Conservation (phyloP, 2,888 invertebrate genomes). For the Tyria jacobaeae region DNA sequence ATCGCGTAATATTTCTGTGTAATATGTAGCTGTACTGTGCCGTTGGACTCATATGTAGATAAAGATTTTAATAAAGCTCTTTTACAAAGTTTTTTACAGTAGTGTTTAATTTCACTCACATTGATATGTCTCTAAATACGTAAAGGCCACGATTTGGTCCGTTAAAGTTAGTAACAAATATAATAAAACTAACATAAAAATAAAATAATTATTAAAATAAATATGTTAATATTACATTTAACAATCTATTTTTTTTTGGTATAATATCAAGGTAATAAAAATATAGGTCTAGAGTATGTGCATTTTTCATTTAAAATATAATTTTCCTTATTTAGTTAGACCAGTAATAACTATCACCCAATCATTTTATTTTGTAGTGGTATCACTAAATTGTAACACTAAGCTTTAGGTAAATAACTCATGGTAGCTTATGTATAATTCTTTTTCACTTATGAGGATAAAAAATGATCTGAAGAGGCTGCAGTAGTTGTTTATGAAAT, state of each 20-base stretch:
- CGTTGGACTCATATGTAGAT: constrained; percentile 58
- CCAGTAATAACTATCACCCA: neutral
- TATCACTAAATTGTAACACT: too few species aligned
- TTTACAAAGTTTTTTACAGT: constrained; percentile 54
- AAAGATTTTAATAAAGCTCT: constrained; percentile 65
- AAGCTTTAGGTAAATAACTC: too few species aligned
- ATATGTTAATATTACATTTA: constrained; percentile 29
- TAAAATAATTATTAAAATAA: constrained; percentile 44
- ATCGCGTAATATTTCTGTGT: constrained; percentile 55
- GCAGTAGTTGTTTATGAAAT: too few species aligned
- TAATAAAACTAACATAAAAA: constrained; percentile 46
- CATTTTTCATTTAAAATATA: too few species aligned
- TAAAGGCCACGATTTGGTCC: constrained; percentile 59
- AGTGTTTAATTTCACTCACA: constrained; percentile 52
- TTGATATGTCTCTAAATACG: constrained; percentile 55
- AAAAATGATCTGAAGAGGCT: too few species aligned
- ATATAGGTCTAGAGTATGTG: too few species aligned
- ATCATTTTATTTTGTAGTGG: neutral
- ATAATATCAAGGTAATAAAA: constrained; percentile 7
- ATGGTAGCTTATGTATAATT: too few species aligned
- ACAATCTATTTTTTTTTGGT: constrained; percentile 19
- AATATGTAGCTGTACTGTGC: constrained; percentile 54
- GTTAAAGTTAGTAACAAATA: constrained; percentile 48
- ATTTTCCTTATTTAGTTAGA: neutral
- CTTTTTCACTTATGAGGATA: too few species aligned